A percentile compares a stretch with the other conserved stretches of the same genome.
phyloP scores from a whole-genome alignment of 2,113 vertebrate species.

The Psammodynastes pulverulentus region DNA sequence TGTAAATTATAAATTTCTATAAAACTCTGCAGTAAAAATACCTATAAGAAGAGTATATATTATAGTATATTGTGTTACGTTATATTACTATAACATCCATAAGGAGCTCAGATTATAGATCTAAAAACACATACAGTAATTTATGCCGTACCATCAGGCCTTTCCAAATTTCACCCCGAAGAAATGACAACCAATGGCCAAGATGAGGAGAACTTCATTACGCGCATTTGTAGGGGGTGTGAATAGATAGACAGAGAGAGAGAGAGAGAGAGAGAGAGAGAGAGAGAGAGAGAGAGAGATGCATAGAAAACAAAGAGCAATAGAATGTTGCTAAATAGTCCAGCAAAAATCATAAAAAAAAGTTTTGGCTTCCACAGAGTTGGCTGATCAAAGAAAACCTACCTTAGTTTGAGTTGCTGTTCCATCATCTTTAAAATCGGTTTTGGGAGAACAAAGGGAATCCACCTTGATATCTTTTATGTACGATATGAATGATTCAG shows the following conservation, averaged over 20 bases:
- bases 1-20: neutral
- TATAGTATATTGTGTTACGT: neutral
- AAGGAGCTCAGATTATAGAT: neutral
- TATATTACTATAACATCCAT: neutral
- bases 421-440: neutral
- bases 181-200: neutral
- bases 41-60: neutral
- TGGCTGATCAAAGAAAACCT: neutral
- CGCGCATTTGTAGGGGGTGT: neutral
- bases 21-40: neutral
- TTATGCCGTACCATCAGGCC: neutral
- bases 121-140: neutral
- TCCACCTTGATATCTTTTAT: neutral
- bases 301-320: neutral
- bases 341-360: neutral
- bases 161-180: neutral
- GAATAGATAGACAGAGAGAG: too few species aligned
- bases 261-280: too few species aligned
- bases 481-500: neutral
- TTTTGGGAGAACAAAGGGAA: neutral
- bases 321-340: neutral
- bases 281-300: too few species aligned
- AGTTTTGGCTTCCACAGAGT: neutral
- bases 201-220: neutral
- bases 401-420: conserved; percentile 3